Percentiles rank a stretch among this genome's conserved stretches.
These are phyloP conservation scores for Apodemia duryi DNA, from an alignment of 2,888 invertebrate genomes.

Conservation along the genomic window DNA sequence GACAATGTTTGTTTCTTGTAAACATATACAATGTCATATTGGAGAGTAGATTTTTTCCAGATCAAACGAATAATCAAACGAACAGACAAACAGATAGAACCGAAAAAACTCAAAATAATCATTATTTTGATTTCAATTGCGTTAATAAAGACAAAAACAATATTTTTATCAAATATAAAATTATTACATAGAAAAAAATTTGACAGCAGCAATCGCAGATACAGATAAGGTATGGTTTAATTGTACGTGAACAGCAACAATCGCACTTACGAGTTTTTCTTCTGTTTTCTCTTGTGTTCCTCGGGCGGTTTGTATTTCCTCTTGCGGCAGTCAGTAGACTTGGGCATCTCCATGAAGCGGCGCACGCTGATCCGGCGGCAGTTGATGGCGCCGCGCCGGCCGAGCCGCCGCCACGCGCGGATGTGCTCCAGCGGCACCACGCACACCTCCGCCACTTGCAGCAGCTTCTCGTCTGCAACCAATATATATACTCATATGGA, in stretches of 20 bases:
- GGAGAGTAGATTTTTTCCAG: too few species aligned
- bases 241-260: neutral
- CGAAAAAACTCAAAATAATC: too few species aligned
- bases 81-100: too few species aligned
- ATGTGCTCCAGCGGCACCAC: neutral
- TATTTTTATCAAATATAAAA: too few species aligned
- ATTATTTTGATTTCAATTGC: too few species aligned
- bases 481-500: too few species aligned
- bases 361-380: neutral
- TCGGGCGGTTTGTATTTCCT: neutral
- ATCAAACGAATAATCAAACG: too few species aligned
- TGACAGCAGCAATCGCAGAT: too few species aligned
- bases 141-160: too few species aligned
- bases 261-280: neutral
- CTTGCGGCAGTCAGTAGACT: neutral
- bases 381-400: neutral
- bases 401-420: neutral
- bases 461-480: neutral
- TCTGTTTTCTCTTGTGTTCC: neutral
- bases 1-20: too few species aligned
- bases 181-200: too few species aligned
- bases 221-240: neutral
- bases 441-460: neutral
- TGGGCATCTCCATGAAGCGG: neutral
- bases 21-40: too few species aligned